phyloP scores from a whole-genome alignment of 2,888 invertebrate genomes.

The Morpho achilles region DNA sequence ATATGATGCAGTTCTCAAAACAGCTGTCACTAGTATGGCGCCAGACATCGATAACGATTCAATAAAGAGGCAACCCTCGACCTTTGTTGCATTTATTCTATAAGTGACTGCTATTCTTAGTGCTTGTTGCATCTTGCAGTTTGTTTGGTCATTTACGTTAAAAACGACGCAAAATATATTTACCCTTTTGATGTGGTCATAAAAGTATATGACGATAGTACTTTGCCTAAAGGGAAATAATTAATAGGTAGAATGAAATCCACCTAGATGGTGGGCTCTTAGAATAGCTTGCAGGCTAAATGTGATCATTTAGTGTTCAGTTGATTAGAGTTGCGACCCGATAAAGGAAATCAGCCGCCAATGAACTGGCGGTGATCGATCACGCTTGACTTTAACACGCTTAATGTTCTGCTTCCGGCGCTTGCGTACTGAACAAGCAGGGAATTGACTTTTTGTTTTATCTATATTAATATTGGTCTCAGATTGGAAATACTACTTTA shows the following conservation, averaged over 20 bases:
- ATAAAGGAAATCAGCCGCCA: constrained; percentile 24
- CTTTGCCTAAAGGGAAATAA: too few relatives aligned
- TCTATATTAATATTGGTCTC: too few relatives aligned
- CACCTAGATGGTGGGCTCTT: neutral
- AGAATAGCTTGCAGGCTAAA: constrained; percentile 1
- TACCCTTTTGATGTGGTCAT: too few relatives aligned
- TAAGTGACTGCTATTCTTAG: too few relatives aligned
- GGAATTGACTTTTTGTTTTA: constrained; percentile 1
- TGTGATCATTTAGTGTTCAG: constrained; percentile 13
- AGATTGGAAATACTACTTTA: too few relatives aligned
- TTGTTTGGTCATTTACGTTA: too few relatives aligned
- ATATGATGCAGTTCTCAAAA: constrained; percentile 8
- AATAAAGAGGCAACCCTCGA: constrained; percentile 14
- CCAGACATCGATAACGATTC: constrained; percentile 13
- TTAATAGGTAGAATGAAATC: neutral
- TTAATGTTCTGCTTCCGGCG: constrained; percentile 22
- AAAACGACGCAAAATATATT: too few relatives aligned
- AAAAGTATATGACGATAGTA: too few relatives aligned
- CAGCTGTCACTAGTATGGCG: constrained; percentile 11
- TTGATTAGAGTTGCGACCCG: constrained; percentile 18
- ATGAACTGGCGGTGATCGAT: constrained; percentile 25
- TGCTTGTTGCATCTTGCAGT: too few relatives aligned
- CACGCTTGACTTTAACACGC: constrained; percentile 22
- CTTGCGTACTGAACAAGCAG: constrained; percentile 13
- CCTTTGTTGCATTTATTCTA: neutral